Percentiles rank a stretch among this genome's conserved stretches.
These are phyloP conservation scores for Pollenia angustigena DNA, from an alignment of 2,888 invertebrate genomes.

Conservation along the genomic window DNA sequence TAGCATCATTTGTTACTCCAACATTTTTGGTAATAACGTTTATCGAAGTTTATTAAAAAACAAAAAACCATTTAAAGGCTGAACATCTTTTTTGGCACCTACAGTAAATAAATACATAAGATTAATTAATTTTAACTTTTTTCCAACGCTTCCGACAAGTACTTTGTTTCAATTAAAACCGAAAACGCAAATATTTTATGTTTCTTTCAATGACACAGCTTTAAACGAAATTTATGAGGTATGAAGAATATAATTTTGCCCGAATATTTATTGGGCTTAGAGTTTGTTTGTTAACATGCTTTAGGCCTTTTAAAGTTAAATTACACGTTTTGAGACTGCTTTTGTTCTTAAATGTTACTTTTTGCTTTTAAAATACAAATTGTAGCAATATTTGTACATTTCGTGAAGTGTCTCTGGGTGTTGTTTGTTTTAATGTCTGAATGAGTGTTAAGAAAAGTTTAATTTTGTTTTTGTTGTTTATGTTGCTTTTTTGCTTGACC, in stretches of 20 bases:
- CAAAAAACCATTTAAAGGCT: conserved; percentile 4
- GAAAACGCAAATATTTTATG: conserved; percentile 5
- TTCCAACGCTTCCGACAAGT: conserved; percentile 63
- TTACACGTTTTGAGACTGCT: background rate
- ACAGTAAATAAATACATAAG: conserved; percentile 23
- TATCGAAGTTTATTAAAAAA: background rate
- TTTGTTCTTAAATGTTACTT: background rate
- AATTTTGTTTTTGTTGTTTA: conserved; percentile 6
- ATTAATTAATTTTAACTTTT: conserved; percentile 2
- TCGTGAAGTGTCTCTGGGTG: background rate
- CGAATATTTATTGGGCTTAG: conserved; percentile 17
- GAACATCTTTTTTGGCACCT: conserved; percentile 27
- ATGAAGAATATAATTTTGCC: conserved; percentile 26
- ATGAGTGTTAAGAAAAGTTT: conserved; percentile 23
- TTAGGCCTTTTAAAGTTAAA: conserved; percentile 8
- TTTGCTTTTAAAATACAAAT: conserved; percentile 3
- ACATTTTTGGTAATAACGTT: conserved; percentile 19
- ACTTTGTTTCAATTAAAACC: conserved; percentile 17
- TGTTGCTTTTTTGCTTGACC: conserved; percentile 33
- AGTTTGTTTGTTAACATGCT: background rate
- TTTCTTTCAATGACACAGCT: background rate
- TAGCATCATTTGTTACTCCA: background rate
- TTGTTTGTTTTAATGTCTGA: conserved; percentile 22
- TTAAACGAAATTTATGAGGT: conserved; percentile 24
- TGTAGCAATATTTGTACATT: conserved; percentile 19